phyloP scores from a whole-genome alignment of 2,888 invertebrate species.

The Rotaria sp. region DNA sequence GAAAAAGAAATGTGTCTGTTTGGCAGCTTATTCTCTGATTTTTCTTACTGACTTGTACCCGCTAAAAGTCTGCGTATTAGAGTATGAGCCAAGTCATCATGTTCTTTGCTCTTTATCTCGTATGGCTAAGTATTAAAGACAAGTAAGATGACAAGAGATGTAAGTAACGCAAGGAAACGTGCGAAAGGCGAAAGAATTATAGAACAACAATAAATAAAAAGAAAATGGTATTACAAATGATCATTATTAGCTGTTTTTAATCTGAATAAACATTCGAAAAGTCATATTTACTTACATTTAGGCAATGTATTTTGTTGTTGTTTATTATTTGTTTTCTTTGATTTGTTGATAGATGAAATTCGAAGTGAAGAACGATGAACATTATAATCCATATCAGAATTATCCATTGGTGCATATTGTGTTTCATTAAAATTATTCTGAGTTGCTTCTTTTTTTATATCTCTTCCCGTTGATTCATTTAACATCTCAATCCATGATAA shows the following conservation, averaged over 20 bases:
- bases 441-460: neutral
- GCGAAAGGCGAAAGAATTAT: neutral
- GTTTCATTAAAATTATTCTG: too few species aligned
- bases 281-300: neutral
- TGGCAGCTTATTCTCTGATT: neutral
- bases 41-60: neutral
- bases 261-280: neutral
- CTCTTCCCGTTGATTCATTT: neutral
- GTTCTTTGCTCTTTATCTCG: neutral
- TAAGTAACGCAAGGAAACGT: neutral
- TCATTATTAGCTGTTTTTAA: neutral
- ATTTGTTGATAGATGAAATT: neutral
- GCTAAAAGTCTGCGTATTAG: neutral
- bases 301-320: neutral
- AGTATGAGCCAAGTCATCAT: neutral
- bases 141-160: neutral
- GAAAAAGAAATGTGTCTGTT: neutral
- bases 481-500: neutral
- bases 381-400: neutral
- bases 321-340: neutral
- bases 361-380: neutral
- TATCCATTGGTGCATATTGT: neutral
- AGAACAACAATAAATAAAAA: neutral
- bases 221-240: neutral
- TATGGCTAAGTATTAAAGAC: neutral